These are phyloP conservation scores for Desoria tigrina DNA, from an alignment of 2,888 invertebrate species.

Conservation along the genomic window DNA sequence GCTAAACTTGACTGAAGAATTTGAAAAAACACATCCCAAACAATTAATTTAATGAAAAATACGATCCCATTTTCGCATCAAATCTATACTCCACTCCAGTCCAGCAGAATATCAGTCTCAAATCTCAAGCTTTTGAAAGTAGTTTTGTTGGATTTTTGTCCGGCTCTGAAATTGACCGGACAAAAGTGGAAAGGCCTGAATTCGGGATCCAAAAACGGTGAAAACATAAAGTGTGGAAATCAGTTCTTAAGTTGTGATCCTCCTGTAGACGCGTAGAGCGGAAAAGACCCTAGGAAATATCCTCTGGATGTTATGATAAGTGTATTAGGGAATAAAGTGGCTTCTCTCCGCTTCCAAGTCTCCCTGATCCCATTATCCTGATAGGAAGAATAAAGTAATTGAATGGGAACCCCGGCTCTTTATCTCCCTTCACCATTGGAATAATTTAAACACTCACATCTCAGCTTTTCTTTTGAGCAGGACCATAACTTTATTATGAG, in stretches of 20 bases:
- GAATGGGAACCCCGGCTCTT: slow-evolving; percentile 8
- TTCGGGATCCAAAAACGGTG: slow-evolving; percentile 16
- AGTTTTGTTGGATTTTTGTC: no score
- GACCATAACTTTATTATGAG: slow-evolving; percentile 4
- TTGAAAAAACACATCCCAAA: no score
- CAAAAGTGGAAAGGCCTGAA: no score
- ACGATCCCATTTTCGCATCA: no score
- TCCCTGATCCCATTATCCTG: slow-evolving; percentile 18
- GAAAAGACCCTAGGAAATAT: not conserved
- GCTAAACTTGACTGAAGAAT: no score
- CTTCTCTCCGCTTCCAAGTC: not conserved
- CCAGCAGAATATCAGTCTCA: no score
- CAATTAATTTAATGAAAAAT: no score
- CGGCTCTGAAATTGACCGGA: no score
- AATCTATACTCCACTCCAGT: no score
- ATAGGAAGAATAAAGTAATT: slow-evolving; percentile 22
- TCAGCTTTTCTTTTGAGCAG: slow-evolving; percentile 11
- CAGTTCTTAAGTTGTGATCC: not conserved
- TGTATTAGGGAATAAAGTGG: slow-evolving; percentile 14
- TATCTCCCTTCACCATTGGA: slow-evolving; percentile 2
- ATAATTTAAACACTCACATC: slow-evolving; percentile 4
- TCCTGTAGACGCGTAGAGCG: not conserved
- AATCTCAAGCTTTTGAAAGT: no score
- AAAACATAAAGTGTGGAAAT: slow-evolving; percentile 12
- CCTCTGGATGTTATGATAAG: slow-evolving; percentile 11